Evolutionary conservation across 1,140 invertebrate species (phyloP).

Genomic region (Drosophila tristis): DNA sequence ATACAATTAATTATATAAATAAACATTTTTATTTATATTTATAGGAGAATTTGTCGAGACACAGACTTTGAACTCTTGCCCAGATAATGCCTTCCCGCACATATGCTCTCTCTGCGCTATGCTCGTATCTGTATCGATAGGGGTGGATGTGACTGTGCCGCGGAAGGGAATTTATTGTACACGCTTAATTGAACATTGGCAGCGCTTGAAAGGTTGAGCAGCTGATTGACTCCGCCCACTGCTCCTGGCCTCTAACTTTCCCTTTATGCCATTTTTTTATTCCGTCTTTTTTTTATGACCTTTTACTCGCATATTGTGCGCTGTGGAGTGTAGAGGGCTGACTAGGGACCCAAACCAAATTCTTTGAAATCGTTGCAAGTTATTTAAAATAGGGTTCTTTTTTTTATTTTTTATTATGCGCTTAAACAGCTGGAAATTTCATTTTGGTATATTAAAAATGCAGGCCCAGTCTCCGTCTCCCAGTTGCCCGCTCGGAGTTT

Average conservation of each 20-base stretch:
- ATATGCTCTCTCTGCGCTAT: slow-evolving; percentile 41
- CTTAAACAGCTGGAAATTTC: slow-evolving; percentile 74
- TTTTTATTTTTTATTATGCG: slow-evolving; percentile 57
- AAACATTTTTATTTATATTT: slow-evolving; percentile 58
- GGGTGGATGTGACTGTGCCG: slow-evolving; percentile 27
- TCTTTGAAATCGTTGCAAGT: slow-evolving; percentile 51
- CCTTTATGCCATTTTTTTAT: slow-evolving; percentile 42
- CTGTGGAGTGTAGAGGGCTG: not conserved
- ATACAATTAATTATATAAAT: slow-evolving; percentile 81
- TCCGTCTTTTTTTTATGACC: slow-evolving; percentile 66
- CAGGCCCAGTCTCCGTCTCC: slow-evolving; percentile 27
- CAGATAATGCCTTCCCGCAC: slow-evolving; percentile 44
- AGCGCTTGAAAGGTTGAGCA: slow-evolving; percentile 69
- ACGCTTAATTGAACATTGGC: slow-evolving; percentile 80
- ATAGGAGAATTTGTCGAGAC: slow-evolving; percentile 40
- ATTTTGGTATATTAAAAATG: slow-evolving; percentile 66
- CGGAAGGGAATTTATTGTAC: slow-evolving; percentile 67
- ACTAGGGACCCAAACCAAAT: slow-evolving; percentile 15
- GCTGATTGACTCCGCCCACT: slow-evolving; percentile 70
- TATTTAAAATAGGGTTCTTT: slow-evolving; percentile 67
- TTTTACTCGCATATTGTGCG: slow-evolving; percentile 20
- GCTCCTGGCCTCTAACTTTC: not conserved
- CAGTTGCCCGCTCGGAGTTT: slow-evolving; percentile 18
- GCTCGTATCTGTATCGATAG: slow-evolving; percentile 15
- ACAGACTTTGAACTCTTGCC: slow-evolving; percentile 70